phyloP scores from a whole-genome alignment of 2,888 invertebrate species.

The Seira musarum region DNA sequence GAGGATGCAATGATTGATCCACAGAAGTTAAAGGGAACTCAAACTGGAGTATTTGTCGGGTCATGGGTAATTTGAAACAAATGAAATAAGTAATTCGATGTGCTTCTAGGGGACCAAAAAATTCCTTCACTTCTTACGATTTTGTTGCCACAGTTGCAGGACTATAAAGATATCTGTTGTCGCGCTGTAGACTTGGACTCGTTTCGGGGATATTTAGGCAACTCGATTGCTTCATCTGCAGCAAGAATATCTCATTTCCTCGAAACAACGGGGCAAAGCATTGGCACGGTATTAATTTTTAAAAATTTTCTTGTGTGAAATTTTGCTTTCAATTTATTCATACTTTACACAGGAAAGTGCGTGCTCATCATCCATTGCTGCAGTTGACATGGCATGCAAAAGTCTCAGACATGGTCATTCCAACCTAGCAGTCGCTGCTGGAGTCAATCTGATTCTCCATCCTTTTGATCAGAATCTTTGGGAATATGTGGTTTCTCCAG shows the following conservation, averaged over 20 bases:
- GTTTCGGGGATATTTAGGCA: conserved; percentile 55
- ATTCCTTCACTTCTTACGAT: too few relatives aligned
- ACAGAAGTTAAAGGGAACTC: conserved; percentile 9
- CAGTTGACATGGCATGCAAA: conserved; percentile 59
- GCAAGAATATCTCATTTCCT: conserved; percentile 54
- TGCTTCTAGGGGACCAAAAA: too few relatives aligned
- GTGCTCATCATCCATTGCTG: conserved; percentile 61
- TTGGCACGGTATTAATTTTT: conserved; percentile 50
- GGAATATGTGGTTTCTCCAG: conserved; percentile 41
- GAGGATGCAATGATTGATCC: conserved; percentile 45
- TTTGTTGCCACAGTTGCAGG: conserved; percentile 25
- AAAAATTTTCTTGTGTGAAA: too few relatives aligned
- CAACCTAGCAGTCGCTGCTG: conserved; percentile 52
- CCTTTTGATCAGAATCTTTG: conserved; percentile 32
- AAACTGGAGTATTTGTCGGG: conserved; percentile 42
- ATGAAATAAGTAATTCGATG: too few relatives aligned
- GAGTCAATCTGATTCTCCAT: too few relatives aligned
- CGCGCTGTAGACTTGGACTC: conserved; percentile 3
- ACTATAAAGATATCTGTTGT: conserved; percentile 40
- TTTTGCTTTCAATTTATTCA: too few relatives aligned
- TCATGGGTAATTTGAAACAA: too few relatives aligned
- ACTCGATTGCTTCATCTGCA: conserved; percentile 40
- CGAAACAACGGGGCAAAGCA: conserved; percentile 56
- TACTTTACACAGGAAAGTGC: conserved; percentile 44
- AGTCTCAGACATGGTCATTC: conserved; percentile 50